Evolutionary conservation across 2,888 invertebrate species (phyloP).

Genomic region (Nipponacmea schrenckii): DNA sequence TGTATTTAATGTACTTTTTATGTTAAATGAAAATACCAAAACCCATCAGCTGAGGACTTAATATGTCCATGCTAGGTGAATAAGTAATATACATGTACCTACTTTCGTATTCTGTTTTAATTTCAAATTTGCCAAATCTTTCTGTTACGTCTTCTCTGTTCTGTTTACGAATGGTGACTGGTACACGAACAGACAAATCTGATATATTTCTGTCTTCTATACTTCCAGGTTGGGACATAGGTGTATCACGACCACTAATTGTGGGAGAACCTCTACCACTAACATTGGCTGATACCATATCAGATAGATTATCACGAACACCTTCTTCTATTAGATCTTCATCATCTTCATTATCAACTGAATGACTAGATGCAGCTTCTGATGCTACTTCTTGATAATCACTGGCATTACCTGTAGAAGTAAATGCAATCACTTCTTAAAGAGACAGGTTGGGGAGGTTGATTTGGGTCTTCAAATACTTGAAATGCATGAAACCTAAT

Average conservation of each 20-base stretch:
- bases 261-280: conserved; percentile 77
- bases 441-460: too few relatives aligned
- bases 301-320: conserved; percentile 84
- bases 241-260: conserved; percentile 82
- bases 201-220: conserved; percentile 50
- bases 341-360: conserved; percentile 80
- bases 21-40: too few relatives aligned
- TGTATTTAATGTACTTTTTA: too few relatives aligned
- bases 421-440: background rate
- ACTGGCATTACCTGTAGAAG: conserved; percentile 78
- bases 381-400: conserved; percentile 95
- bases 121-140: conserved; percentile 98
- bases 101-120: conserved; percentile 69
- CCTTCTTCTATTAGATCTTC: conserved; percentile 72
- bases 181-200: conserved; percentile 60
- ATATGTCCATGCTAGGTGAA: too few relatives aligned
- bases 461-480: too few relatives aligned
- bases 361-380: conserved; percentile 93
- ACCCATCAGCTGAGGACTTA: too few relatives aligned
- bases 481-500: too few relatives aligned
- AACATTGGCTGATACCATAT: conserved; percentile 97
- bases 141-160: conserved; percentile 96
- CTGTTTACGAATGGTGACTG: conserved; percentile 75
- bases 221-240: conserved; percentile 81
- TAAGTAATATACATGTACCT: conserved; percentile 34